Percentiles rank a stretch among this genome's conserved stretches.
These are phyloP conservation scores for Buathra laborator DNA, from an alignment of 2,888 invertebrate genomes.

Conservation along the genomic window DNA sequence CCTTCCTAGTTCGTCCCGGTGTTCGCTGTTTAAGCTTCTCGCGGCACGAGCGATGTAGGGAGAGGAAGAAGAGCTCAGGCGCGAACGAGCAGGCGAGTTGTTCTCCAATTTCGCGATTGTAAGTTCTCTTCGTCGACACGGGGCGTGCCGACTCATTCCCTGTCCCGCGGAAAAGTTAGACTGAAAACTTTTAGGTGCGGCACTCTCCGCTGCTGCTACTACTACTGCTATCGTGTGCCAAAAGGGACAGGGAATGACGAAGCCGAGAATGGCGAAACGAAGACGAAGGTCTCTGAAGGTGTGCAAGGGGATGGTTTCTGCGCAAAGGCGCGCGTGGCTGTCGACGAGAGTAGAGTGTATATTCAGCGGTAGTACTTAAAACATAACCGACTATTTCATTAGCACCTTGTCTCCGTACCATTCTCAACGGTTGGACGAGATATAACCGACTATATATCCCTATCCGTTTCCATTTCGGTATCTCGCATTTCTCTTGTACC, in stretches of 20 bases:
- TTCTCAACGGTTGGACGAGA: conserved; percentile 30
- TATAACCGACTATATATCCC: conserved; percentile 28
- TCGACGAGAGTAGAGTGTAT: conserved; percentile 71
- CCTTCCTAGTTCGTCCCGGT: not conserved
- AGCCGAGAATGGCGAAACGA: not conserved
- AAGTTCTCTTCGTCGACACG: conserved; percentile 37
- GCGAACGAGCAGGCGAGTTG: not conserved
- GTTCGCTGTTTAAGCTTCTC: conserved; percentile 13
- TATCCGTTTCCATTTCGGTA: conserved; percentile 40
- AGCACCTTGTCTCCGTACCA: conserved; percentile 74
- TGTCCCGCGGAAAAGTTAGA: conserved; percentile 64
- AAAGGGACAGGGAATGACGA: conserved; percentile 12
- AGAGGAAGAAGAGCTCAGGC: not conserved
- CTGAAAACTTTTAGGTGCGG: conserved; percentile 69
- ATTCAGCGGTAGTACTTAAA: conserved; percentile 74
- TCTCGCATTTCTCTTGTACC: conserved; percentile 8
- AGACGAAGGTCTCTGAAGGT: conserved; percentile 1
- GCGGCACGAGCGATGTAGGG: conserved; percentile 1
- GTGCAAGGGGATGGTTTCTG: not conserved
- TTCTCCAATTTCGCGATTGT: conserved; percentile 58
- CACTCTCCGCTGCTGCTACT: not conserved
- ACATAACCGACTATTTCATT: conserved; percentile 79
- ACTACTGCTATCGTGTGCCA: not conserved
- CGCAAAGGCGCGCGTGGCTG: conserved; percentile 37
- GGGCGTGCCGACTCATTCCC: conserved; percentile 22